Evolutionary conservation across 2,888 invertebrate genomes (phyloP), one percentile per base, ranked within the genome.

Genomic region (Cephus runcator): DNA sequence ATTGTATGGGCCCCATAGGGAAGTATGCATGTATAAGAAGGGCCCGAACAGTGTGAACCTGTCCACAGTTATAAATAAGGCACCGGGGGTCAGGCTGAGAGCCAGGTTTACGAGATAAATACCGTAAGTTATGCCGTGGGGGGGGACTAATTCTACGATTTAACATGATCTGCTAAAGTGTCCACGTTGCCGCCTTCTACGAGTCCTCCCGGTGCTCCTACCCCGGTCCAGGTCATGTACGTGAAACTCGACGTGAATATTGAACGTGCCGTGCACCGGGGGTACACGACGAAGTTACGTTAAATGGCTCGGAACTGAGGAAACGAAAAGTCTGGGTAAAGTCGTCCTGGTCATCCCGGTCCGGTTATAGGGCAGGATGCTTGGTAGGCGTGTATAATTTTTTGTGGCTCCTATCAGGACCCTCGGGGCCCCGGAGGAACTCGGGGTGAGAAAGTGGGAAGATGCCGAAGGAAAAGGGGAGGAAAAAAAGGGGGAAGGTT

Each of bases 371-470:
- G 83, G 86, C 87, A 87, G 87, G 87, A 88, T 88, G 86, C 88
- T 88, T 40, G 85, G 85, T 84, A 89, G 89, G 89, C 88, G 89
- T 89, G 87, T 89, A 90, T 85, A 87, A 88, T 88, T 90, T 90
- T 90, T 88, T 87, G 86, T 86, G 69, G 75, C 79, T 75, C 78
- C 77, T 76, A 73, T 79, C 78, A 77, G 79, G 77, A 79, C 74
- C 80, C 81, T 79, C 77, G 78, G 68, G 34, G 4, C 30, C 35
- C 68, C 71, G 77, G 77, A 80, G 80, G 78, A 73, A 73, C 76
- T 77, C 69, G 40, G 31, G 33, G 36, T 36, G 35, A 30, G 73
- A 76, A 76, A 71, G 69, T 69, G 33, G 71, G 73, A 56, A 40
- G 76, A 34, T n/a, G 31, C 15, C 35, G 69, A 76, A 73, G 56